Evolutionary conservation across 1,140 invertebrate genomes (phyloP).

Genomic region (Drosophila carrolli): DNA sequence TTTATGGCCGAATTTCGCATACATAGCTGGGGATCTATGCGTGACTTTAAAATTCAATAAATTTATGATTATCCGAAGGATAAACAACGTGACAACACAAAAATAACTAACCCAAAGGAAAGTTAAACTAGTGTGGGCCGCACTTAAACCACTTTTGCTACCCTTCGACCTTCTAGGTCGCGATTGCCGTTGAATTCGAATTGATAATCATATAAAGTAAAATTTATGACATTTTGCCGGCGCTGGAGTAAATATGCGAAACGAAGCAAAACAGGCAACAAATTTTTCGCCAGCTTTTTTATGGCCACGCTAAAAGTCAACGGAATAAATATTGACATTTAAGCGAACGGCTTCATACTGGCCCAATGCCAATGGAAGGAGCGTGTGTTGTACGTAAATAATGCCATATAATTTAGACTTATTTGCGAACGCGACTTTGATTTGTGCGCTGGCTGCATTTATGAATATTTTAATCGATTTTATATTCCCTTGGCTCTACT

Average conservation of each 20-base stretch:
- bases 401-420: constrained; percentile 74
- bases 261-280: constrained; percentile 18
- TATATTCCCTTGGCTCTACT: background rate
- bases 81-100: constrained; percentile 39
- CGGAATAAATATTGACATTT: constrained; percentile 65
- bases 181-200: constrained; percentile 62
- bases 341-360: constrained; percentile 57
- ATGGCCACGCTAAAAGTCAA: constrained; percentile 56
- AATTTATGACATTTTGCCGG: constrained; percentile 64
- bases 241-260: constrained; percentile 31
- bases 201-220: constrained; percentile 79
- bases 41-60: constrained; percentile 78
- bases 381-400: constrained; percentile 41
- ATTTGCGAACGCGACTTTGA: constrained; percentile 66
- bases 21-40: constrained; percentile 33
- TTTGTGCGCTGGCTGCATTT: constrained; percentile 60
- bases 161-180: constrained; percentile 9
- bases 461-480: constrained; percentile 59
- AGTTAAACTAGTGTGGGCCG: constrained; percentile 11
- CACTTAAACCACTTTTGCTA: constrained; percentile 7
- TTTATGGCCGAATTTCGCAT: constrained; percentile 52
- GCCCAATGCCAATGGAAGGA: constrained; percentile 1
- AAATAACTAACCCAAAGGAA: constrained; percentile 31
- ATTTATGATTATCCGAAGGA: constrained; percentile 73
- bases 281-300: constrained; percentile 58